phyloP scores from a whole-genome alignment of 2,113 vertebrate genomes.

The Aphyosemion australe region DNA sequence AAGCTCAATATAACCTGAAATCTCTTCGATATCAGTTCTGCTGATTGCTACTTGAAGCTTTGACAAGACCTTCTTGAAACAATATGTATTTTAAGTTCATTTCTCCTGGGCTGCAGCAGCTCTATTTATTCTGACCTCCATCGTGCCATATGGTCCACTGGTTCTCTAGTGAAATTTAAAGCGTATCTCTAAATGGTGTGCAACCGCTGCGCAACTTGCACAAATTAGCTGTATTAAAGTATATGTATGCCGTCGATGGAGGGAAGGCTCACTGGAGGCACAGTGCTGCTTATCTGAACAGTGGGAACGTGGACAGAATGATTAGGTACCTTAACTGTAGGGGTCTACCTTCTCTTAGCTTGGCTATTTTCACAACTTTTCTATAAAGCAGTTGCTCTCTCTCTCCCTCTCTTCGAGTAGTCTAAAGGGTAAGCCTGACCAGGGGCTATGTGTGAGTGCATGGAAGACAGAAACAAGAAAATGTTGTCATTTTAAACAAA shows the following conservation, averaged over 20 bases:
- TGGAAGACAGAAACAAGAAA: conserved; percentile 60
- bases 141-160: conserved; percentile 39
- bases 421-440: conserved; percentile 76
- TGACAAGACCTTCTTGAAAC: conserved; percentile 45
- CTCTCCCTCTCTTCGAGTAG: conserved; percentile 52
- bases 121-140: conserved; percentile 64
- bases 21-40: conserved; percentile 5
- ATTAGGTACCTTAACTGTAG: conserved; percentile 65
- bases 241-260: conserved; percentile 62
- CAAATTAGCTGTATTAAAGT: conserved; percentile 76
- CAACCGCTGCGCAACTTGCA: conserved; percentile 69
- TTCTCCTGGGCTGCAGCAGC: conserved; percentile 54
- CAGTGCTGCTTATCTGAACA: conserved; percentile 77
- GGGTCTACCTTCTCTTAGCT: conserved; percentile 41
- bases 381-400: conserved; percentile 30
- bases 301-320: conserved; percentile 76
- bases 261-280: conserved; percentile 73
- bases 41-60: conserved; percentile 42
- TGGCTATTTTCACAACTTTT: conserved; percentile 56
- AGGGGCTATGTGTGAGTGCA: conserved; percentile 69
- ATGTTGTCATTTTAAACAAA: conserved; percentile 74
- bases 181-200: conserved; percentile 76
- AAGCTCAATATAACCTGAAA: conserved; percentile 33
- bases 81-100: conserved; percentile 57
- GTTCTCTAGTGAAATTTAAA: conserved; percentile 70